Percentiles rank a stretch among this genome's conserved stretches.
Evolutionary conservation across 1,140 invertebrate species (phyloP).

Genomic region (Neoseiulus cucumeris): DNA sequence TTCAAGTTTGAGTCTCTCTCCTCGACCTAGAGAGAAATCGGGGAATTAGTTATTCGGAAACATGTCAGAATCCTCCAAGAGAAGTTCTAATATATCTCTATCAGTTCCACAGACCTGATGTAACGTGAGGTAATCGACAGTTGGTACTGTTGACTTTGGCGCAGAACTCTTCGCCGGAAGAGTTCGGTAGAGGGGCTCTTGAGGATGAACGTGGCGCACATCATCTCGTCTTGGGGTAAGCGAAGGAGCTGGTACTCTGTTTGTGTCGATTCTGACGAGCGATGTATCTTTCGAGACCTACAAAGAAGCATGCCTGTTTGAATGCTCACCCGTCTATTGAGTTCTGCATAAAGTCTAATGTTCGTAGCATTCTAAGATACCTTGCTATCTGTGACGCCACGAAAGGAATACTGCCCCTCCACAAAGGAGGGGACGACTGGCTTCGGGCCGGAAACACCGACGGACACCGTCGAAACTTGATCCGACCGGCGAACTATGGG

Average conservation of each 20-base stretch:
- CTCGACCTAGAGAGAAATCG: too few species aligned
- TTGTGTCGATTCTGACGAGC: not conserved
- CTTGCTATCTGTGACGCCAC: constrained; percentile 8
- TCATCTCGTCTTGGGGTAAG: too few species aligned
- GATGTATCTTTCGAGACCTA: constrained; percentile 8
- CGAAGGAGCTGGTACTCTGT: too few species aligned
- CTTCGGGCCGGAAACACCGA: not conserved
- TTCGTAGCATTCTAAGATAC: not conserved
- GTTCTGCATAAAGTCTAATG: not conserved
- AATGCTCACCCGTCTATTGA: too few species aligned
- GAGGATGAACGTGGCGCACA: not conserved
- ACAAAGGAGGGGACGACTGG: not conserved
- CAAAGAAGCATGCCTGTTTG: too few species aligned
- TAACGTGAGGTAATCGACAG: not conserved
- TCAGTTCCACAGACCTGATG: constrained; percentile 1
- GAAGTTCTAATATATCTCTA: too few species aligned
- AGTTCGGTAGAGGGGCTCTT: constrained; percentile 7
- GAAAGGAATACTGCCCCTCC: constrained; percentile 6
- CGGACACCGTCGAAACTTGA: not conserved
- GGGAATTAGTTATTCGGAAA: too few species aligned
- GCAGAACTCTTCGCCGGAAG: not conserved
- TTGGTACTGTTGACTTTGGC: not conserved
- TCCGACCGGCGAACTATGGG: not conserved
- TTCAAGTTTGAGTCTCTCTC: too few species aligned
- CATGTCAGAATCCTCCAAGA: too few species aligned